Percentiles rank a stretch among this genome's conserved stretches.
phyloP scores from a whole-genome alignment of 2,888 invertebrate species.

The Caprella mutica region DNA sequence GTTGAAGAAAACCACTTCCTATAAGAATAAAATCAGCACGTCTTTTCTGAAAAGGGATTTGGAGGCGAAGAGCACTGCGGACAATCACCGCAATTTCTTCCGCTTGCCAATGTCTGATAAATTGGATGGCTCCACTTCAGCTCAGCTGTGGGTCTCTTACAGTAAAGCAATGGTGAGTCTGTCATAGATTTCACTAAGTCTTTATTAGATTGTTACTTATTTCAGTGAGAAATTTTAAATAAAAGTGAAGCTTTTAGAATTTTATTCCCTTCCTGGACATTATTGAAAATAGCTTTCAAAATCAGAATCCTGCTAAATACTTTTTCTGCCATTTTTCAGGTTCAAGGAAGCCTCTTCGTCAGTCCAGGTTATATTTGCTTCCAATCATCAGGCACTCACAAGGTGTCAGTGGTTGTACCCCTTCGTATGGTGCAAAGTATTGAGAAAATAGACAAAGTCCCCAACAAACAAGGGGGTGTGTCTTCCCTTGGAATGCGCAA shows the following conservation, averaged over 20 bases:
- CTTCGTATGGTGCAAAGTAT: conserved; percentile 28
- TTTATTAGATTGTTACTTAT: too few species aligned
- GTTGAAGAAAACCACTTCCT: conserved; percentile 61
- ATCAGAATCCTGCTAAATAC: too few species aligned
- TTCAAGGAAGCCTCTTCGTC: conserved; percentile 75
- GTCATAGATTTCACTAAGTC: too few species aligned
- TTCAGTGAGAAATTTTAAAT: too few species aligned
- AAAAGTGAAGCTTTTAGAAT: too few species aligned
- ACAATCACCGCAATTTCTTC: conserved; percentile 59
- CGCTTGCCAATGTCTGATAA: conserved; percentile 78
- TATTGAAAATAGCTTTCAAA: too few species aligned
- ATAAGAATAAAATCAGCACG: neutral
- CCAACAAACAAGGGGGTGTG: conserved; percentile 16
- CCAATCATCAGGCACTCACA: too few species aligned
- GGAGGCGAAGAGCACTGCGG: conserved; percentile 71
- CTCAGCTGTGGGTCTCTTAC: conserved; percentile 87
- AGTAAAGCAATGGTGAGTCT: too few species aligned
- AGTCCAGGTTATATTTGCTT: conserved; percentile 94
- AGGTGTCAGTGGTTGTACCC: conserved; percentile 30
- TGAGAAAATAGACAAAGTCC: conserved; percentile 20
- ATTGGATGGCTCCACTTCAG: conserved; percentile 84
- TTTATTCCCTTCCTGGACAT: too few species aligned
- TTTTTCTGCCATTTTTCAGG: too few species aligned
- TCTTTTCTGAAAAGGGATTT: conserved; percentile 88
- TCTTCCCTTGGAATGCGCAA: conserved; percentile 8